phyloP scores from a whole-genome alignment of 2,113 vertebrate species.

The Nesogale talazaci region DNA sequence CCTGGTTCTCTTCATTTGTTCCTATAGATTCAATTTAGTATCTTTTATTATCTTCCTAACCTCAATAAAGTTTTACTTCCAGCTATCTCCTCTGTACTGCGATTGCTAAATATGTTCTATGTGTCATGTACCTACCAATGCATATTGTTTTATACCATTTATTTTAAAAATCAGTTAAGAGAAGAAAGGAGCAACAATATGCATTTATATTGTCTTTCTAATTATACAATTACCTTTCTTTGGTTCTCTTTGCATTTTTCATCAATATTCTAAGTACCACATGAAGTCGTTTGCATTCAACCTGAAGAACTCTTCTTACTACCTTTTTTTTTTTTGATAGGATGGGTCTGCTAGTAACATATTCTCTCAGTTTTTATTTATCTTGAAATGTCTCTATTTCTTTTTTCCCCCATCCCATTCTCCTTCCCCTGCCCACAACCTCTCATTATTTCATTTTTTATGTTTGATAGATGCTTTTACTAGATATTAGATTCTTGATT shows the following conservation, averaged over 20 bases:
- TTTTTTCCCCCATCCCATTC: background rate
- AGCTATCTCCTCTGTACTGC: background rate
- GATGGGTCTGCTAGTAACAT: background rate
- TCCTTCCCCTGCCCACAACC: no score
- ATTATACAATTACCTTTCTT: background rate
- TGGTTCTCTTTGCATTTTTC: background rate
- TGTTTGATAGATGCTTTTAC: background rate
- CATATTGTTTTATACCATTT: background rate
- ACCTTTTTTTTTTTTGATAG: background rate
- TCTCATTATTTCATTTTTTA: background rate
- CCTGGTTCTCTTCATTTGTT: background rate
- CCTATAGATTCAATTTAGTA: background rate
- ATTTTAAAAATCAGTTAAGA: constrained; percentile 24
- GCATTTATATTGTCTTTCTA: background rate
- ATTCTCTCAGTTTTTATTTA: background rate
- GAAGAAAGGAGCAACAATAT: background rate
- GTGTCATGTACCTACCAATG: background rate
- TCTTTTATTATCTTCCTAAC: background rate
- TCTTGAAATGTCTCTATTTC: background rate
- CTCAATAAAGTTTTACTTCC: background rate
- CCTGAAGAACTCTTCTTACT: background rate
- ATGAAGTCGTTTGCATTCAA: background rate
- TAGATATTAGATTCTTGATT: background rate
- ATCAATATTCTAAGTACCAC: background rate
- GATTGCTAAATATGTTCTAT: background rate